Evolutionary conservation across 1,140 invertebrate species (phyloP), one percentile per base, ranked within the genome.

Genomic region (Drosophila mojavensis): DNA sequence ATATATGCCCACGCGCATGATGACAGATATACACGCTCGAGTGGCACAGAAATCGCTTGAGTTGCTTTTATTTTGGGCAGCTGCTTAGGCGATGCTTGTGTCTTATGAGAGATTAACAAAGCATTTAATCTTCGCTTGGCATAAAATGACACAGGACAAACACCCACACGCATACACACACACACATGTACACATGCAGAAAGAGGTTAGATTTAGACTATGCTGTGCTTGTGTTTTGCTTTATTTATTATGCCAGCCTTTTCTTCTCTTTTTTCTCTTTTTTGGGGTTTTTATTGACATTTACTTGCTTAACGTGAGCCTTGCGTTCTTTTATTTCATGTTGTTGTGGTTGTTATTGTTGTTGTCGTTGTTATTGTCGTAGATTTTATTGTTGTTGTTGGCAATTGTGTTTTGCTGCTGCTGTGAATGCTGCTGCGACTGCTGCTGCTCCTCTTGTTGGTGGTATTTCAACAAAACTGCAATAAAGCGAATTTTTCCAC

Each of bases 401-500:
- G 36, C 36, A 62, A 55, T 54, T 62, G 24, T 53, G 47, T 74
- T 30, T 48, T 75, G 54, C 36, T 78, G 45, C 30, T 66, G 26
- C 28, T 66, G 55, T n/a, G 65, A 13, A 15, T 54, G 24, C n/a
- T 78, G 50, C 28, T 48, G 30, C 17, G 28, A 30, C 4, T 73
- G 33, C 10, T 53, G 33, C 33, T 36, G 36, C 2, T 20, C 45
- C 50, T 78, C 36, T 65, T 54, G 50, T 83, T 79, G 53, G 56
- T 67, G 62, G 20, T 64, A 75, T 70, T 83, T 84, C 61, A 71
- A 68, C 74, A 63, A 78, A 89, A 84, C 58, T 84, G 80, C 80
- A 90, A 89, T 90, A 81, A 89, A 81, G 74, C 51, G 78, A 84
- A 89, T 89, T 90, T 89, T 88, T 88, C 62, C 70, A 75, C 70